phyloP scores from a whole-genome alignment of 2,797 vertebrate genomes.

The Columba guinea region DNA sequence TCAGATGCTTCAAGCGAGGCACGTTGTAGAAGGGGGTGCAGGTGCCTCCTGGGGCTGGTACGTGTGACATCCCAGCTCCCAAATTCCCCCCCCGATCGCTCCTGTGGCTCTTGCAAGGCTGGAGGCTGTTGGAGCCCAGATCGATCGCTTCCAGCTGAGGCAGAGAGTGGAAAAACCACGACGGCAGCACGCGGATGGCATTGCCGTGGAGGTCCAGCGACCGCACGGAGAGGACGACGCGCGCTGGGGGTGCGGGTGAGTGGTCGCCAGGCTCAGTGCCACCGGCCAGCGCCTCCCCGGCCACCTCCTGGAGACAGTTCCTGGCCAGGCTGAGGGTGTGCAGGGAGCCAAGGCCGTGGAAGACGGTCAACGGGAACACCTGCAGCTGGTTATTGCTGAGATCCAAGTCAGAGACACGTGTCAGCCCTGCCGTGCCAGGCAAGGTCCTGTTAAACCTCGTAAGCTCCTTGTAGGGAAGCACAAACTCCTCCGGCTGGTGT shows the following conservation, averaged over 20 bases:
- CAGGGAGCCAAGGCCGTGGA: slow-evolving; percentile 76
- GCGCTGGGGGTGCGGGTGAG: not conserved
- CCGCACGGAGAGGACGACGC: not conserved
- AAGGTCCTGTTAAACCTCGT: not conserved
- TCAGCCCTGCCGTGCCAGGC: slow-evolving; percentile 11
- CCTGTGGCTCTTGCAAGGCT: not conserved
- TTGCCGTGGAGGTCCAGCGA: slow-evolving; percentile 40
- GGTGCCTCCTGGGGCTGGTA: fast-evolving
- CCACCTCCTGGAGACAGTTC: slow-evolving; percentile 80
- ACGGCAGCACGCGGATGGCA: slow-evolving; percentile 6
- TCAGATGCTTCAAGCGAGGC: slow-evolving; percentile 38
- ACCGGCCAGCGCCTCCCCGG: fast-evolving
- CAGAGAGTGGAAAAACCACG: slow-evolving; percentile 46
- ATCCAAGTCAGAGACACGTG: slow-evolving; percentile 75
- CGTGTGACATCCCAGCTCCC: fast-evolving
- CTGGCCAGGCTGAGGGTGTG: slow-evolving; percentile 76
- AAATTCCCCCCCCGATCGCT: not conserved
- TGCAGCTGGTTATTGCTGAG: slow-evolving; percentile 82
- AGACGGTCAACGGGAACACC: slow-evolving; percentile 75
- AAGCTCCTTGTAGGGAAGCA: slow-evolving; percentile 69
- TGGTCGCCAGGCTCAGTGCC: not conserved
- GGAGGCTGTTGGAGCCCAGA: slow-evolving; percentile 54
- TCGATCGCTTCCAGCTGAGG: slow-evolving; percentile 40
- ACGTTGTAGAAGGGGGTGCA: slow-evolving; percentile 55
- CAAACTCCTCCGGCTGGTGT: not conserved